Evolutionary conservation across 2,113 vertebrate genomes (phyloP).

Genomic region (Phaethornis superciliosus): DNA sequence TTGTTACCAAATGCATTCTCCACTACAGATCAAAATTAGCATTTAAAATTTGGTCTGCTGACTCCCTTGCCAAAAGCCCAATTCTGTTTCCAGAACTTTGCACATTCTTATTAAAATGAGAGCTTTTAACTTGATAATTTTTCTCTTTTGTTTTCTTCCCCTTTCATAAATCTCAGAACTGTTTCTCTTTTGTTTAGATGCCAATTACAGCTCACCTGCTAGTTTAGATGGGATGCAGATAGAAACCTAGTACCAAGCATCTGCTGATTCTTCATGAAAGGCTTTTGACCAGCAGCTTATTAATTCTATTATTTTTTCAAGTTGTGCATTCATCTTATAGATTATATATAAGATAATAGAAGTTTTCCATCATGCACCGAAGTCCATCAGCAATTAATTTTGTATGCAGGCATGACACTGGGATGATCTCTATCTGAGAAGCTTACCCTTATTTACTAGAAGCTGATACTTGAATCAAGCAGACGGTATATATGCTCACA

Average conservation of each 20-base stretch:
- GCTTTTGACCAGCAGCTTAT: neutral
- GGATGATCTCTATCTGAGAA: neutral
- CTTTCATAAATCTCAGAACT: neutral
- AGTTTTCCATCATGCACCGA: neutral
- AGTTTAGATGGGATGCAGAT: neutral
- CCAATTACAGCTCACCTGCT: neutral
- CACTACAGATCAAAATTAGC: conserved; percentile 25
- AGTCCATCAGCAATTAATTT: neutral
- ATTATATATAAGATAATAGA: neutral
- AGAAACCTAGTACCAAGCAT: neutral
- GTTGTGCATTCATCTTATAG: neutral
- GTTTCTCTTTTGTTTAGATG: neutral
- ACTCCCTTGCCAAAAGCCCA: neutral
- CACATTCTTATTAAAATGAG: neutral
- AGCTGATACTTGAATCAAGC: neutral
- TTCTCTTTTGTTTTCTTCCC: neutral
- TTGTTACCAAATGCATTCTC: neutral
- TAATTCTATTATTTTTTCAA: neutral
- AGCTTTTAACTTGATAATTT: neutral
- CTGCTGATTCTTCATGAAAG: neutral
- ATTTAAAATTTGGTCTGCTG: neutral
- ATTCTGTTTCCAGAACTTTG: neutral
- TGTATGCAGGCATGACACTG: neutral
- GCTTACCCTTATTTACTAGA: neutral
- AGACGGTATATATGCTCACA: accelerated